Conservation (phyloP, 2,797 vertebrate species). For the Cephalopachus bancanus region DNA sequence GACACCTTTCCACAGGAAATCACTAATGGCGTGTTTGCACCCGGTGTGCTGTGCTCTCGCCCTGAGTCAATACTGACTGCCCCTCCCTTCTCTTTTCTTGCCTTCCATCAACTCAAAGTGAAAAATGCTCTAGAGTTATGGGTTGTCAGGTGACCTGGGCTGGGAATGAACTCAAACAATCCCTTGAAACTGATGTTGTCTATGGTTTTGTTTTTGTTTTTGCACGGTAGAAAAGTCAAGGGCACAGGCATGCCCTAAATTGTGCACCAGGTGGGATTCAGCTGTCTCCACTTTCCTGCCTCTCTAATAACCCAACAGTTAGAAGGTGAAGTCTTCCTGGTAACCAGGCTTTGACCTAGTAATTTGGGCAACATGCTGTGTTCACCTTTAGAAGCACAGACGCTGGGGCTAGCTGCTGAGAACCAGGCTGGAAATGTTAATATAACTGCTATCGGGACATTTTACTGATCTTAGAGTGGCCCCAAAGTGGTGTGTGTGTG, state of each 20-base stretch:
- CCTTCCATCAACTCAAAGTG: neutral
- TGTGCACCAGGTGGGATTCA: rapidly evolving
- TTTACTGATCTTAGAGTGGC: conserved; percentile 29
- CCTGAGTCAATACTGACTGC: neutral
- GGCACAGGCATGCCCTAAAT: neutral
- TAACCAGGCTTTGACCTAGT: neutral
- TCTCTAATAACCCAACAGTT: neutral
- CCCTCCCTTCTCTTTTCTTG: neutral
- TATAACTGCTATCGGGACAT: neutral
- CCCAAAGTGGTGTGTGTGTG: neutral
- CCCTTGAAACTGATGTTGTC: neutral
- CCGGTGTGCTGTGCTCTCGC: neutral
- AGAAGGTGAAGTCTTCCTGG: neutral
- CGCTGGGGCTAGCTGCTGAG: neutral
- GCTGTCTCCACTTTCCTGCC: neutral
- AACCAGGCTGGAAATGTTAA: neutral
- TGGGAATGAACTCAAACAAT: conserved; percentile 6
- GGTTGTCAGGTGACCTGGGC: neutral
- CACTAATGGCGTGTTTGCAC: neutral
- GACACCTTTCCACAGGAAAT: neutral
- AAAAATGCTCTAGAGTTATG: neutral
- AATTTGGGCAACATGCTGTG: neutral
- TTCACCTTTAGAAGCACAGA: neutral
- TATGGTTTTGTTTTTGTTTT: neutral
- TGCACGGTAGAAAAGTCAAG: neutral